phyloP scores from a whole-genome alignment of 2,113 vertebrate species.

The Synchiropus splendidus region DNA sequence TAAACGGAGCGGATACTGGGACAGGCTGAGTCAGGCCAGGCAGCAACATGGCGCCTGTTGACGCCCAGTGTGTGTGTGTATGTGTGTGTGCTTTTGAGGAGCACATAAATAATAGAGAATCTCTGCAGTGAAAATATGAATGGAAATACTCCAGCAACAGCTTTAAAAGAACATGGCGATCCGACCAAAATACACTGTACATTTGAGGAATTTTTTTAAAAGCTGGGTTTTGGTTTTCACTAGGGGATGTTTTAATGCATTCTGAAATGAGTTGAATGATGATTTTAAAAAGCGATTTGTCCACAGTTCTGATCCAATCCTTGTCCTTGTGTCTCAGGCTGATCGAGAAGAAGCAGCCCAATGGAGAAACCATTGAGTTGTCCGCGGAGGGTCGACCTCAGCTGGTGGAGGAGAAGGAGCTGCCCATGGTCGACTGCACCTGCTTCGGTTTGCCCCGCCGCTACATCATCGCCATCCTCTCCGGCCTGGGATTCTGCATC shows the following conservation, averaged over 20 bases:
- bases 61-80: slow-evolving; percentile 6
- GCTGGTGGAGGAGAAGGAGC: slow-evolving; percentile 79
- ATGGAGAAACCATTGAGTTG: slow-evolving; percentile 83
- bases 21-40: slow-evolving; percentile 33
- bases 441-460: slow-evolving; percentile 83
- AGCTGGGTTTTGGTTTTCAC: too few species aligned
- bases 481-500: slow-evolving; percentile 88
- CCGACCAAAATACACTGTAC: background rate
- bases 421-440: slow-evolving; percentile 82
- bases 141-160: background rate
- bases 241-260: too few species aligned
- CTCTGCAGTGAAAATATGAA: background rate
- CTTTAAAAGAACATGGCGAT: background rate
- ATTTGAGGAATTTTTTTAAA: background rate
- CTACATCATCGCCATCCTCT: slow-evolving; percentile 89
- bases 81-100: slow-evolving; percentile 1
- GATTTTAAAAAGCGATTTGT: too few species aligned
- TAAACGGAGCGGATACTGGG: slow-evolving; percentile 13
- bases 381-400: slow-evolving; percentile 76
- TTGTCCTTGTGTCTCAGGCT: slow-evolving; percentile 63
- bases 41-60: slow-evolving; percentile 12
- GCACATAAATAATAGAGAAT: background rate
- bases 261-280: too few species aligned
- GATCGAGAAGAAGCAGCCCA: slow-evolving; percentile 77
- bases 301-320: too few species aligned